Base-by-base conservation (phyloP, 2,888 invertebrate species). In the Orthosia gothica region DNA sequence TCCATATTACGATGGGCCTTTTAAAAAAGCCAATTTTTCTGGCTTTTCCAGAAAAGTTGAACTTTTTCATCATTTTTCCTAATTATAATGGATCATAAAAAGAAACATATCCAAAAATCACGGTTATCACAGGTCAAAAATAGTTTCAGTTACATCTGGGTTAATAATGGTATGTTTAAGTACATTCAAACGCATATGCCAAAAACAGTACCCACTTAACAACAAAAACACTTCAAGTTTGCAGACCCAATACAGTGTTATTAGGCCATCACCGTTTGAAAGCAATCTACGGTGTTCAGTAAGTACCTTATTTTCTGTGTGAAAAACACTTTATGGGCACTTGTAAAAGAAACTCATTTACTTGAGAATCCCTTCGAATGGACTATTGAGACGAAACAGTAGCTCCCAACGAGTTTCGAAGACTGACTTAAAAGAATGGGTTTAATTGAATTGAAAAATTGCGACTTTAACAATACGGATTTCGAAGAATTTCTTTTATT, bases 261-360 rank as follows among this genome's bases (percentile, higher is more conserved):
- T 74, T 81, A 54, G 59, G 49, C 69, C 40, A 84, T 81, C 84
- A 58, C 64, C 67, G 40, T 75, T 84, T 65, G 3, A 18, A 63
- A 58, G n/a, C 66, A 76, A 71, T 84, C 68, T 59, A 81, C 68
- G 70, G 70, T 76, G 65, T 71, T 58, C 52, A 81, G 81, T 57
- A 76, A 81, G 20, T 65, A 81, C 82, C 77, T 71, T 61, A 81
- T 84, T 81, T 71, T 81, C 83, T 66, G 70, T 66, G 64, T 66
- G 70, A 65, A 58, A 81, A 81, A 66, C 76, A 59, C 52, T 82
- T 82, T 81, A 81, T 76, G n/a, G 65, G 70, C 62, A 71, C 71
- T 84, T 81, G 65, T 71, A 52, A 69, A 84, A 84, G 71, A 76
- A 84, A 66, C 82, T 82, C 84, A 76, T 84, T 84, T 82, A 81